phyloP scores from a whole-genome alignment of 2,113 vertebrate genomes.

The Odocoileus virginianus region DNA sequence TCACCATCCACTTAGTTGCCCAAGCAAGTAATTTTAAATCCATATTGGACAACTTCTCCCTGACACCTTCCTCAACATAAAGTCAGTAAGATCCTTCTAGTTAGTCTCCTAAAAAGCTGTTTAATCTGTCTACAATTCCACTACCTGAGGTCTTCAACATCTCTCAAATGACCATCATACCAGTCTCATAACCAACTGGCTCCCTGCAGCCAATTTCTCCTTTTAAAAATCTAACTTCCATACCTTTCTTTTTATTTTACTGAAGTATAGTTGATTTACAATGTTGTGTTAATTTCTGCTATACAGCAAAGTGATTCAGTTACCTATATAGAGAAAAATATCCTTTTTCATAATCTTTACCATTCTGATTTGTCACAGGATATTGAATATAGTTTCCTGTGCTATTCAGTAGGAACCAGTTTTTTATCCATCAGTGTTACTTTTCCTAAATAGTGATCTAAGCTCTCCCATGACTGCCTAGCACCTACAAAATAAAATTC shows the following conservation, averaged over 20 bases:
- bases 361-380: neutral
- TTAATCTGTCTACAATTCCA: neutral
- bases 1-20: neutral
- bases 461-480: neutral
- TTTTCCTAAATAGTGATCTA: neutral
- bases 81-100: neutral
- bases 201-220: neutral
- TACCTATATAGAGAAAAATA: neutral
- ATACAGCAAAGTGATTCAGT: neutral
- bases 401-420: neutral
- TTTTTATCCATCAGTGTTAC: neutral
- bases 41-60: neutral
- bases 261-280: neutral
- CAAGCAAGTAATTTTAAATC: conserved; percentile 9
- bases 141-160: neutral
- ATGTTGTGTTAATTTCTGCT: neutral
- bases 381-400: neutral
- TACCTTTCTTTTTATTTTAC: neutral
- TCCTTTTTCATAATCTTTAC: neutral
- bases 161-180: neutral
- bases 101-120: neutral
- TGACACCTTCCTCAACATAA: neutral
- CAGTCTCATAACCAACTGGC: neutral
- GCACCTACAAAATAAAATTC: conserved; percentile 10
- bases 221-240: conserved; percentile 18